Evolutionary conservation across 1,140 invertebrate species (phyloP), one percentile per base, ranked within the genome.

Genomic region (Maniola jurtina): DNA sequence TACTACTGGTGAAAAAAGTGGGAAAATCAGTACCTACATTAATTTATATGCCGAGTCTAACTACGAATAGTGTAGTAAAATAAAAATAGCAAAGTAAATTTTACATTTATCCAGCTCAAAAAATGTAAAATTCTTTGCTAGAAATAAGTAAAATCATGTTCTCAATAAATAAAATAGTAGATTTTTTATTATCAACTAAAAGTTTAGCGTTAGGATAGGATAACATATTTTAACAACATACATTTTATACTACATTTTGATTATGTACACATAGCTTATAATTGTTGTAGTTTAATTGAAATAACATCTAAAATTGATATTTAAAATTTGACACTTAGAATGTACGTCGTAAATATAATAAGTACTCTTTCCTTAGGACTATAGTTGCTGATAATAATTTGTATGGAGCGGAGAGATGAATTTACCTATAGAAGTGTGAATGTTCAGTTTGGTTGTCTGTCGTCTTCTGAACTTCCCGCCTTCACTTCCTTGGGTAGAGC

Each of bases 181-280:
- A 16, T 50, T 25, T 16, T 50, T 50, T 5, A 50, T 34, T 55
- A 16, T 34, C 14, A 61, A 60, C 25, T 16, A 61, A 45, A 48
- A 13, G 38, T 2, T 58, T 55, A 45, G 59, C 73, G 73, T 47
- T 57, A 64, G 61, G 64, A 66, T 11, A 55, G 48, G 63, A 56
- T 75, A 79, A 77, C 54, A 25, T 25, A 25, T 25, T 56, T 79
- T 77, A 84, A 84, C 70, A 81, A 84, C 78, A 85, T 82, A 72
- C 63, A 77, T 70, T 80, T 56, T 58, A 65, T 70, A 77, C 68
- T 81, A 84, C 71, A 25, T 57, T 75, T 58, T 75, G 80, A 80
- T 79, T 88, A 89, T 89, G 79, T 89, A 88, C 86, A 90, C 68
- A 84, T 77, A 87, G 76, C 81, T 87, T 89, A 88, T 56, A n/a